These are phyloP conservation scores for Cyprinella venusta DNA, from an alignment of 2,797 vertebrate genomes.

Conservation along the genomic window DNA sequence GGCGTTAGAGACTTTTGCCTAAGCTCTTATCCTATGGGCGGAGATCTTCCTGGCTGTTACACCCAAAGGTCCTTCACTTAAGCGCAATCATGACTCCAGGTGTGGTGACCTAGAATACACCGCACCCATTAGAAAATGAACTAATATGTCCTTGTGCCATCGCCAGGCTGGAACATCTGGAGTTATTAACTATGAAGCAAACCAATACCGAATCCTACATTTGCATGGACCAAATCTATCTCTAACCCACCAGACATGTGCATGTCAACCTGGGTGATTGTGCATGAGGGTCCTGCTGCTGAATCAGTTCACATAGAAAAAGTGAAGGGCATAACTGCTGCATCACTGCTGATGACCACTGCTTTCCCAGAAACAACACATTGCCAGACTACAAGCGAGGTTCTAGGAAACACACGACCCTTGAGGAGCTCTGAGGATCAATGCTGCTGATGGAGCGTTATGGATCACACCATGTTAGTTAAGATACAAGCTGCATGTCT, in stretches of 20 bases:
- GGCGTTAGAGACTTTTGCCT: not conserved
- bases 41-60: conserved; percentile 2
- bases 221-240: not conserved
- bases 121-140: conserved; percentile 12
- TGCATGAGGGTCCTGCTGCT: not conserved
- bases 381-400: not conserved
- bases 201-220: not conserved
- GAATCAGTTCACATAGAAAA: not conserved
- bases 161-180: not conserved
- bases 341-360: too few species aligned
- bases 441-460: conserved; percentile 4
- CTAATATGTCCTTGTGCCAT: not conserved
- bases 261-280: not conserved
- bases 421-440: not conserved
- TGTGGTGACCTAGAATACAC: conserved; percentile 10
- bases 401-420: conserved; percentile 15
- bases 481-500: not conserved
- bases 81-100: conserved; percentile 29
- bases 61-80: conserved; percentile 28
- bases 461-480: not conserved
- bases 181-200: not conserved
- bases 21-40: not conserved
- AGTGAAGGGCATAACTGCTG: not conserved
- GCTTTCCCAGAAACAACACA: conserved; percentile 15
- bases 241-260: not conserved